Evolutionary conservation across 1,140 invertebrate species (phyloP), one percentile per base, ranked within the genome.

Genomic region (Hyles euphorbiae): DNA sequence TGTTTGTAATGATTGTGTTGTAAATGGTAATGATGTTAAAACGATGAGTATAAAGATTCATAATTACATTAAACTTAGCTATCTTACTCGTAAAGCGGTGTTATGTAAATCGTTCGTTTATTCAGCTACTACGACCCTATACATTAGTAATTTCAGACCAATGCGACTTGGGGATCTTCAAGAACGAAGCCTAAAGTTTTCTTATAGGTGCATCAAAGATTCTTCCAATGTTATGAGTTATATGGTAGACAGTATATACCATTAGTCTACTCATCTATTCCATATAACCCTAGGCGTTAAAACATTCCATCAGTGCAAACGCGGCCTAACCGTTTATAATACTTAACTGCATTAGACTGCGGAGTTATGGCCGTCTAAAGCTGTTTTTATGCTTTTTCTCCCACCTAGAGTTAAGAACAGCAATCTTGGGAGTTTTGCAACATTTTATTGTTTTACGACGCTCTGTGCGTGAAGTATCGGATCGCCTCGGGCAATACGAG

Each of bases 91-190:
- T 78, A 74, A 73, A 73, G 67, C 61, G 63, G 68, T 68, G 81
- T 77, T 76, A 78, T 67, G 68, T 73, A 72, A 79, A 84, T 81
- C 74, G 76, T 78, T 82, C 74, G 72, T 83, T 85, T 79, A 72
- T 76, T 76, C 72, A 75, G 66, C 72, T 82, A 22, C 22, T 22
- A 22, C 22, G 22, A 22, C 22, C 22, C 22, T 22, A 22, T 22
- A 22, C 22, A 22, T 22, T 22, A 22, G 22, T 22, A 22, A 22
- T 22, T 22, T 22, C 22, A 22, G 22, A 22, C 22, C 22, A 22
- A 22, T 22, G 22, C 22, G 22, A 22, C 22, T 22, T 22, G 22
- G 22, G 22, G 22, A 22, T 22, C 22, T 22, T 22, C 22, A 22
- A 22, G 22, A 22, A 22, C 22, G 22, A 22, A 22, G 22, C 22